Evolutionary conservation across 2,113 vertebrate genomes (phyloP).

Genomic region (Lonchura striata): DNA sequence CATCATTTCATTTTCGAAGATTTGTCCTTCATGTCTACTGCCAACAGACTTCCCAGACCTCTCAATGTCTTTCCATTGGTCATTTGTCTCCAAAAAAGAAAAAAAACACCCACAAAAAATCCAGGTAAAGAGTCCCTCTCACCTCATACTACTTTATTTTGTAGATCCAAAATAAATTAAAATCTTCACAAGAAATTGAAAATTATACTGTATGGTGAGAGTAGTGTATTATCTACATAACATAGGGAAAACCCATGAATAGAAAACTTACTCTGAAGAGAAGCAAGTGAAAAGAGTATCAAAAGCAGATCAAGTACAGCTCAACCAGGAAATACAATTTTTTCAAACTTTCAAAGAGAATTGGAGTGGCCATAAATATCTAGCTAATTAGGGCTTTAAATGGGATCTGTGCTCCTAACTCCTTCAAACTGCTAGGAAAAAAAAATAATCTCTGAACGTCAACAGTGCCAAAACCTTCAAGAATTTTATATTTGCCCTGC

Average conservation of each 20-base stretch:
- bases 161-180: not conserved
- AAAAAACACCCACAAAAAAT: not conserved
- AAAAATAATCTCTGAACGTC: not conserved
- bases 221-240: not conserved
- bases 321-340: not conserved
- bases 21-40: not conserved
- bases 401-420: not conserved
- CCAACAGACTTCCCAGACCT: not conserved
- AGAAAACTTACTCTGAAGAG: not conserved
- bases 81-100: not conserved
- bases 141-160: not conserved
- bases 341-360: not conserved
- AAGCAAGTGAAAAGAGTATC: not conserved
- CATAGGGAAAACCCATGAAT: not conserved
- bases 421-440: not conserved
- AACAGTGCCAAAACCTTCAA: not conserved
- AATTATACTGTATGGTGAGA: not conserved
- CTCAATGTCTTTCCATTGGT: not conserved
- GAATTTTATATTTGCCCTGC: constrained; percentile 1
- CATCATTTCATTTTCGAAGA: not conserved
- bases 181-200: not conserved
- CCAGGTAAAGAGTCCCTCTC: not conserved
- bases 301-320: not conserved
- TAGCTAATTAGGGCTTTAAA: not conserved
- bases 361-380: not conserved